These are phyloP conservation scores for Chelonia mydas DNA, from an alignment of 2,797 vertebrate genomes.

Conservation along the genomic window DNA sequence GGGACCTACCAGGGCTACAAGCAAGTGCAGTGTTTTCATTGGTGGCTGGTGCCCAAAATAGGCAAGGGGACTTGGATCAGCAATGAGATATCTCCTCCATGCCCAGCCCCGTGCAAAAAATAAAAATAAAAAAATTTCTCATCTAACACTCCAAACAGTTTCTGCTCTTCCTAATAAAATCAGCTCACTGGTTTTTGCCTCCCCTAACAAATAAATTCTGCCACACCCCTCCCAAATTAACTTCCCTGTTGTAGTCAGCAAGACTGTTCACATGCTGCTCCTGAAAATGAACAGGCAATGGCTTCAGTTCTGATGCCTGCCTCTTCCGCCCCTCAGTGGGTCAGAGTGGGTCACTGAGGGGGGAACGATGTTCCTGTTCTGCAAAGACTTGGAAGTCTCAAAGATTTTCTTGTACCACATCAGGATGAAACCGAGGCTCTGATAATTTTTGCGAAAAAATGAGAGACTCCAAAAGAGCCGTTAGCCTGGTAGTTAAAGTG, in stretches of 20 bases:
- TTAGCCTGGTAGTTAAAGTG: too few species aligned
- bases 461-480: too few species aligned
- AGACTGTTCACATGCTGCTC: background rate
- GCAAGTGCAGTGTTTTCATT: background rate
- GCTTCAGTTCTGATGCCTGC: background rate
- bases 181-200: background rate
- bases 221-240: accelerated
- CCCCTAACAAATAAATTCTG: background rate
- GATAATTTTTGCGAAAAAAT: too few species aligned
- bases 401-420: too few species aligned
- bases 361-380: too few species aligned
- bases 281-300: background rate
- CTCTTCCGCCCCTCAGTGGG: background rate
- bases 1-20: background rate
- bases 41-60: background rate
- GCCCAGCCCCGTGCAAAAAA: too few species aligned
- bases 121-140: background rate
- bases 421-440: too few species aligned
- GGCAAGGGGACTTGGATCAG: background rate
- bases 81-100: background rate
- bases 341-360: too few species aligned
- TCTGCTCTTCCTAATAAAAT: background rate
- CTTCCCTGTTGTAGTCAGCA: background rate
- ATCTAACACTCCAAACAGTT: background rate
- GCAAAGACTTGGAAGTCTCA: too few species aligned